Conservation (phyloP, 2,113 vertebrate species). For the human (Homo sapiens) region GRCh38 chr12:92451001-92451500, state of each 20-base stretch:
- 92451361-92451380: neutral
- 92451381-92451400: neutral
- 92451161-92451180: neutral
- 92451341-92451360: neutral
- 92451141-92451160: neutral
- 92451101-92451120: neutral
- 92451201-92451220: neutral
- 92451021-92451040: neutral
- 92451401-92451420: neutral
- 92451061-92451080: neutral
- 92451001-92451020: neutral
- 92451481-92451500: neutral
- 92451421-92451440: neutral
- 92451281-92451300: neutral
- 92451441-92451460: neutral
- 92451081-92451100: neutral
- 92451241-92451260: neutral
- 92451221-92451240: neutral
- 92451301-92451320: neutral
- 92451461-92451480: neutral
- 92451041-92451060: neutral
- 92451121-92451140: neutral
- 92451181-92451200: neutral
- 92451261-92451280: neutral
- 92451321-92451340: neutral